phyloP scores from a whole-genome alignment of 2,113 vertebrate species.

The Thunnus maccoyii region DNA sequence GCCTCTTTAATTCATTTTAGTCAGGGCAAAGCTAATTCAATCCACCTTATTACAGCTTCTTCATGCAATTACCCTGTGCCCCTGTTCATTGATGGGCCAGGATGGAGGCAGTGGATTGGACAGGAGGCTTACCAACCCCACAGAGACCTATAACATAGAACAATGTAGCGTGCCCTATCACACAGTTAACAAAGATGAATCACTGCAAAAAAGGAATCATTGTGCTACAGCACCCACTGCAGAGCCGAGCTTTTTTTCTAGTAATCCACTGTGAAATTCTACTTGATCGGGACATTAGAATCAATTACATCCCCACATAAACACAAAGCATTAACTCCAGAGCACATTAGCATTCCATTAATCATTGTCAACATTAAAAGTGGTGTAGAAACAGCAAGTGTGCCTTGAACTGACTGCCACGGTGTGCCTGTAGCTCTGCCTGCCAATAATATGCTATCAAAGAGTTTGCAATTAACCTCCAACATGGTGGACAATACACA shows the following conservation, averaged over 20 bases:
- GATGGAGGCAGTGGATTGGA: slow-evolving; percentile 47
- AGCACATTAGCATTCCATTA: slow-evolving; percentile 66
- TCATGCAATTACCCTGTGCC: slow-evolving; percentile 75
- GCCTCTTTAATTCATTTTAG: slow-evolving; percentile 73
- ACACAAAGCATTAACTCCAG: slow-evolving; percentile 64
- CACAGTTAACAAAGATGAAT: slow-evolving; percentile 48
- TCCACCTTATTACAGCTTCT: slow-evolving; percentile 71
- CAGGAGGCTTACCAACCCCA: slow-evolving; percentile 39
- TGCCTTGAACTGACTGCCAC: slow-evolving; percentile 59
- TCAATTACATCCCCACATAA: slow-evolving; percentile 69
- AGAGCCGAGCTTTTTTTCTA: neutral
- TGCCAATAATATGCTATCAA: slow-evolving; percentile 70
- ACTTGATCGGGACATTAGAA: slow-evolving; percentile 70
- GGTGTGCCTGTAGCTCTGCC: slow-evolving; percentile 29
- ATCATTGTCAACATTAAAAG: slow-evolving; percentile 62
- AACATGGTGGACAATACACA: slow-evolving; percentile 44
- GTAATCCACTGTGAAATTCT: slow-evolving; percentile 68
- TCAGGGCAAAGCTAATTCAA: slow-evolving; percentile 73
- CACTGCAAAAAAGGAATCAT: slow-evolving; percentile 31
- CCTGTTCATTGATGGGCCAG: slow-evolving; percentile 51
- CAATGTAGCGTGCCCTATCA: slow-evolving; percentile 36
- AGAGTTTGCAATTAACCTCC: slow-evolving; percentile 61
- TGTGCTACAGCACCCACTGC: slow-evolving; percentile 19
- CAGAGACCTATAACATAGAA: slow-evolving; percentile 44
- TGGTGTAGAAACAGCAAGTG: slow-evolving; percentile 54